A percentile compares a stretch with the other conserved stretches of the same genome.
Evolutionary conservation across 2,888 invertebrate species (phyloP).

Genomic region (Melikaiella ostensackeni): DNA sequence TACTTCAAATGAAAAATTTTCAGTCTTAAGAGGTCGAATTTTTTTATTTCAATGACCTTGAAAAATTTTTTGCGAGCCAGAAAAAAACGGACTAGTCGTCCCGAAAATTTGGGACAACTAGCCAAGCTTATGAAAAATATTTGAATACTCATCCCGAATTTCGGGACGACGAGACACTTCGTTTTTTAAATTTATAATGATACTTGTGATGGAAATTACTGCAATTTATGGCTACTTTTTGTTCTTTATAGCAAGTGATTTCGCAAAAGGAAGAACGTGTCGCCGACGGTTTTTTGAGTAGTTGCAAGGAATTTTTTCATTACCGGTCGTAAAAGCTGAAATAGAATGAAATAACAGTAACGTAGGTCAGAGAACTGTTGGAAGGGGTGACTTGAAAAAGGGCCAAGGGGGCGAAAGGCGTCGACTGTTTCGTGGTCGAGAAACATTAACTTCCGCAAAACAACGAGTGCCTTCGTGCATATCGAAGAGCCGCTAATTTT

Average conservation of each 20-base stretch:
- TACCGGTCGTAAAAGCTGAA: slow-evolving; percentile 29
- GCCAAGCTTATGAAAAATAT: no score
- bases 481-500: slow-evolving; percentile 38
- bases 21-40: no score
- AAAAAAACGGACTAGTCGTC: no score
- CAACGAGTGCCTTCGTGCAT: slow-evolving; percentile 27
- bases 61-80: no score
- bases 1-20: no score
- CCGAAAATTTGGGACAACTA: no score
- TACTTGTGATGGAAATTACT: neutral
- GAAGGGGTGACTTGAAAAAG: slow-evolving; percentile 39
- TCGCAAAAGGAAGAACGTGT: neutral
- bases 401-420: neutral
- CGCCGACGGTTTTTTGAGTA: neutral
- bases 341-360: slow-evolving; percentile 25
- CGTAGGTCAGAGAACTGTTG: slow-evolving; percentile 35
- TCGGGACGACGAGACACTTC: no score
- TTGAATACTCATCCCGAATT: no score
- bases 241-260: neutral
- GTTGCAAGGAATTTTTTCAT: slow-evolving; percentile 8
- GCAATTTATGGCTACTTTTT: neutral
- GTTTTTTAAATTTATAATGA: no score
- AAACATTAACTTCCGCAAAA: slow-evolving; percentile 40
- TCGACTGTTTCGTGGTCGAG: slow-evolving; percentile 43
- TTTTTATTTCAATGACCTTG: no score